phyloP scores from a whole-genome alignment of 2,888 invertebrate genomes.

The Deroplatys truncata region DNA sequence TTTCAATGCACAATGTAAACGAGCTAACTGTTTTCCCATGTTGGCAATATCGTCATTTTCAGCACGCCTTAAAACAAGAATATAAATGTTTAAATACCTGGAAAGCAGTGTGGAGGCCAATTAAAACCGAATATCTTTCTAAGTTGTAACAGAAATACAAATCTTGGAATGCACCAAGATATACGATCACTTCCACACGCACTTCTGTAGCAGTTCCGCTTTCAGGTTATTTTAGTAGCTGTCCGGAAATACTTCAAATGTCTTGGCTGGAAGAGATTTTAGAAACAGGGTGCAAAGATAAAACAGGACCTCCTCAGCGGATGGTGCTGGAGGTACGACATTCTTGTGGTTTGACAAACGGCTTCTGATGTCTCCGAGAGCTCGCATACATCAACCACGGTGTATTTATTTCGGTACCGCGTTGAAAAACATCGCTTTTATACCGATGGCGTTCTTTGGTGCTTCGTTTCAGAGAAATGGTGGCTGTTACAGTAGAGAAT shows the following conservation, averaged over 20 bases:
- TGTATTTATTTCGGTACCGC: neutral
- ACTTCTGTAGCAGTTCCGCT: neutral
- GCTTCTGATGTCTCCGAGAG: neutral
- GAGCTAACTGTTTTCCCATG: no score
- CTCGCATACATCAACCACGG: neutral
- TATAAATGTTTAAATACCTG: no score
- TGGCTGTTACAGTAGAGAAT: neutral
- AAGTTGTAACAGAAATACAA: neutral
- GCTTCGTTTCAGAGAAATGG: neutral
- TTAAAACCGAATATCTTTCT: neutral
- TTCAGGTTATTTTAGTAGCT: neutral
- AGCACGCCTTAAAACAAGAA: no score
- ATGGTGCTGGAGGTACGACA: neutral
- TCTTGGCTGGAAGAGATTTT: neutral
- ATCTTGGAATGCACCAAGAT: neutral
- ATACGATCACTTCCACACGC: neutral
- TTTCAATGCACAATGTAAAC: no score
- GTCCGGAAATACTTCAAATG: neutral
- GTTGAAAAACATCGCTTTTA: neutral
- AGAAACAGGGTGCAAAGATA: neutral
- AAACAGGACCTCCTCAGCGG: neutral
- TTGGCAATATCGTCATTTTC: no score
- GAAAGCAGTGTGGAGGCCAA: no score
- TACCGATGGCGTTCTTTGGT: neutral
- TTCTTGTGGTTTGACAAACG: conserved; percentile 2